These are phyloP conservation scores for Parthenolecanium corni DNA, from an alignment of 2,888 invertebrate genomes.

Conservation along the genomic window DNA sequence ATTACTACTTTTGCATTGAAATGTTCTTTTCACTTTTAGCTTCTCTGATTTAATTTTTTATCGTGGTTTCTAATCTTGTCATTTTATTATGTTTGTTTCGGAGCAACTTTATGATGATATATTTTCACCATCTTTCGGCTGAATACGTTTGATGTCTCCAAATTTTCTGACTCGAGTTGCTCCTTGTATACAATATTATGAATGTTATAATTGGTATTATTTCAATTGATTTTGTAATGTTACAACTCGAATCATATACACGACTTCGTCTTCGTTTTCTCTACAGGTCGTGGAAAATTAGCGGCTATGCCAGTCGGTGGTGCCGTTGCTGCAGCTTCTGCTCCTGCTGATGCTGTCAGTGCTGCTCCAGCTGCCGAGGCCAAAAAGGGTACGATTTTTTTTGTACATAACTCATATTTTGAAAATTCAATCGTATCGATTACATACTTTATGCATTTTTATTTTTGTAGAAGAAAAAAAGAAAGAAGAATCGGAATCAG, in stretches of 20 bases:
- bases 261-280: not conserved
- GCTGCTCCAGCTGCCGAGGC: conserved; percentile 51
- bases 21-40: too few species aligned
- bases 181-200: not conserved
- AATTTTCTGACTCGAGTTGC: not conserved
- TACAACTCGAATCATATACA: too few species aligned
- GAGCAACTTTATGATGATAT: conserved; percentile 12
- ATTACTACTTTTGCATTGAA: too few species aligned
- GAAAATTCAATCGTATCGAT: not conserved
- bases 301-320: conserved; percentile 88
- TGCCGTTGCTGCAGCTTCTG: conserved; percentile 58
- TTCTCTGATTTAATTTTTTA: too few species aligned
- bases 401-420: not conserved
- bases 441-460: not conserved
- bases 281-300: conserved; percentile 75
- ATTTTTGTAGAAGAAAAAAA: conserved; percentile 53
- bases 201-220: too few species aligned
- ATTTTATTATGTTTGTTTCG: too few species aligned
- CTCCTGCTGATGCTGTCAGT: conserved; percentile 44
- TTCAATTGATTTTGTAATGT: too few species aligned
- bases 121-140: conserved; percentile 24
- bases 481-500: conserved; percentile 59
- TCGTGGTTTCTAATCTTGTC: too few species aligned
- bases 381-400: conserved; percentile 38
- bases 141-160: not conserved